Evolutionary conservation across 2,113 vertebrate genomes (phyloP).

Genomic region (Atrichornis clamosus): DNA sequence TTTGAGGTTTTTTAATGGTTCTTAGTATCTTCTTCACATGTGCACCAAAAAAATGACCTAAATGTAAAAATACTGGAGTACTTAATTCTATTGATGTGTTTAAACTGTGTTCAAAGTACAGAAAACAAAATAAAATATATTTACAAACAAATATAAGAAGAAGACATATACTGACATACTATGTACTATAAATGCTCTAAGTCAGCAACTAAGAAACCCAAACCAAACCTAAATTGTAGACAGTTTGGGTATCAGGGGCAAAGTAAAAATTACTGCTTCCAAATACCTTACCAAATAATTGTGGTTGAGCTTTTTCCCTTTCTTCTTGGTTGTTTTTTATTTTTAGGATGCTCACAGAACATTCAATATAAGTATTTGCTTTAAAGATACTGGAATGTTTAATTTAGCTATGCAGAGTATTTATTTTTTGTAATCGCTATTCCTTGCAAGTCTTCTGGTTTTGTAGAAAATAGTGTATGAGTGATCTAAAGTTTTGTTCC

Average conservation of each 20-base stretch:
- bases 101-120: neutral
- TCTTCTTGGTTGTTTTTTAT: neutral
- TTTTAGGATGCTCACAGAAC: slow-evolving; percentile 47
- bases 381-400: slow-evolving; percentile 49
- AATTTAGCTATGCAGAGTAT: slow-evolving; percentile 54
- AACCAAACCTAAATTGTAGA: neutral
- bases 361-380: slow-evolving; percentile 52
- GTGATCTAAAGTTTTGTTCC: neutral
- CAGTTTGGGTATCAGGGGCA: slow-evolving; percentile 5
- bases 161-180: neutral
- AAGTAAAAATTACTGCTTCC: slow-evolving; percentile 29
- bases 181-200: neutral
- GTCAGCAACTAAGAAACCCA: neutral
- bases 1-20: neutral
- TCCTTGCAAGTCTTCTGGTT: slow-evolving; percentile 37
- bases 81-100: neutral
- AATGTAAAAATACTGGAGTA: neutral
- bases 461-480: neutral
- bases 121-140: neutral
- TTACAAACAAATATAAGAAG: neutral
- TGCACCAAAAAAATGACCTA: neutral
- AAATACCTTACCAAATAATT: slow-evolving; percentile 49
- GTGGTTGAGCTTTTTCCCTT: fast-evolving
- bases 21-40: neutral
- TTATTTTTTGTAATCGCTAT: slow-evolving; percentile 45